Evolutionary conservation across 2,797 vertebrate genomes (phyloP).

Genomic region (Morus bassanus): DNA sequence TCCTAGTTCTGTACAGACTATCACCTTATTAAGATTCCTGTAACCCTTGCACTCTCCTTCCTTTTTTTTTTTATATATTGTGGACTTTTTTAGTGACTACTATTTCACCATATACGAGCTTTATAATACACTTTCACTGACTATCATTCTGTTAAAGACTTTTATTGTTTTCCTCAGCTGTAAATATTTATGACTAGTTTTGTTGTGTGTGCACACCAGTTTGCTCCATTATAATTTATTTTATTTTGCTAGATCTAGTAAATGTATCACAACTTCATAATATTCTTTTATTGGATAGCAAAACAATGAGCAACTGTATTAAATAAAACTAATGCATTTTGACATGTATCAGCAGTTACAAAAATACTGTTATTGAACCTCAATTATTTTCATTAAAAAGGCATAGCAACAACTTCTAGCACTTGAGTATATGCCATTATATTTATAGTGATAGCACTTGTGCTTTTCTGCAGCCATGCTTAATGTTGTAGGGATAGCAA

Average conservation of each 20-base stretch:
- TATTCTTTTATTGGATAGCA: neutral
- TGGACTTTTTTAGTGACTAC: neutral
- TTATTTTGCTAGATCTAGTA: neutral
- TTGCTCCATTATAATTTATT: neutral
- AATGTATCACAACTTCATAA: neutral
- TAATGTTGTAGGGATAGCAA: neutral
- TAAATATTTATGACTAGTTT: neutral
- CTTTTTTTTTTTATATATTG: neutral
- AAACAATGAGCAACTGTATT: neutral
- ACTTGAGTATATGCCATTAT: neutral
- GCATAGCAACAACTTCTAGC: neutral
- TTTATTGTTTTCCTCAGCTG: neutral
- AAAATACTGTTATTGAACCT: neutral
- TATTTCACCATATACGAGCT: neutral
- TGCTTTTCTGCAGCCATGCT: neutral
- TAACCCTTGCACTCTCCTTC: neutral
- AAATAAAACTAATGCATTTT: neutral
- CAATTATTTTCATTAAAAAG: neutral
- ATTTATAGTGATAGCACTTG: neutral
- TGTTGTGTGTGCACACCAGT: neutral
- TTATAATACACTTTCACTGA: neutral
- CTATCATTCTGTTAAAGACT: neutral
- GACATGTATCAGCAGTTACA: neutral
- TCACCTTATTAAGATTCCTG: neutral
- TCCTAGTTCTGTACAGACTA: neutral